These are phyloP conservation scores for Ceyx margarethae DNA, from an alignment of 2,113 vertebrate species.

Conservation along the genomic window DNA sequence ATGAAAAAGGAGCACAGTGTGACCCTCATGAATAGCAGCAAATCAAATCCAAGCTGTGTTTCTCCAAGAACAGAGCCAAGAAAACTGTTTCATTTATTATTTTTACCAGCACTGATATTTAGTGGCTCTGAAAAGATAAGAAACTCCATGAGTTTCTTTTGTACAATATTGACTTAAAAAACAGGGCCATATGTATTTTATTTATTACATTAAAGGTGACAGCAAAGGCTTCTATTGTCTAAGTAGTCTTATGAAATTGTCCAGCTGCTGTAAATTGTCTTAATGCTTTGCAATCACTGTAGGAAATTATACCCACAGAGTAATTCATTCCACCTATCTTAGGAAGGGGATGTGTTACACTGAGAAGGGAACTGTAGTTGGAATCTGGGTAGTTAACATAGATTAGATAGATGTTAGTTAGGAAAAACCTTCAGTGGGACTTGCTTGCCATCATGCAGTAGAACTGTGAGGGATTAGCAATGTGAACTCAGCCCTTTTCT, in stretches of 20 bases:
- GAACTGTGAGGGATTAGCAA: neutral
- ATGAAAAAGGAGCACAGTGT: constrained; percentile 33
- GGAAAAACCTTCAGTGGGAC: neutral
- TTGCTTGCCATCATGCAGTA: neutral
- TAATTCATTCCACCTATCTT: neutral
- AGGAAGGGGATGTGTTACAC: neutral
- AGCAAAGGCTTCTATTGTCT: neutral
- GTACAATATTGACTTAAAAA: neutral
- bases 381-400: neutral
- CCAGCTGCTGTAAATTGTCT: neutral
- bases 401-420: neutral
- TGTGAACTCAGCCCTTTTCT: neutral
- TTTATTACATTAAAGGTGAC: neutral
- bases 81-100: neutral
- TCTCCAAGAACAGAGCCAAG: neutral
- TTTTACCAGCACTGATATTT: neutral
- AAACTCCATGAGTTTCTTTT: neutral
- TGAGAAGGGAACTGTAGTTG: neutral
- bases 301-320: neutral
- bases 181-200: neutral
- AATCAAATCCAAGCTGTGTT: constrained; percentile 28
- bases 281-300: neutral
- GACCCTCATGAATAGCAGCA: constrained; percentile 41
- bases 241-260: neutral
- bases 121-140: neutral